phyloP scores from a whole-genome alignment of 2,888 invertebrate genomes.

The Drosophila prostipennis region DNA sequence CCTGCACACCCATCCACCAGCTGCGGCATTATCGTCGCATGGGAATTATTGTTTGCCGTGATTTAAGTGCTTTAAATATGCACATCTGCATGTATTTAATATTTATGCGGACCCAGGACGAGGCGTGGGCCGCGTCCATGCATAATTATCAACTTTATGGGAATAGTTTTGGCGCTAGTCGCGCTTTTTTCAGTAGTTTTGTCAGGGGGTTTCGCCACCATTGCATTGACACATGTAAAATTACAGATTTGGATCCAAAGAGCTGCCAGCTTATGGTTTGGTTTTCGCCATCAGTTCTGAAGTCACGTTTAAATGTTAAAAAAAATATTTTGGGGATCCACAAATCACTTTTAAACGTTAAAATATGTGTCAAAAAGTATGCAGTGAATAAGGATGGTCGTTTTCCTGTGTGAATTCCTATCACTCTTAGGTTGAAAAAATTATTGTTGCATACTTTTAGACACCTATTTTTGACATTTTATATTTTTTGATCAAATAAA shows the following conservation, averaged over 20 bases:
- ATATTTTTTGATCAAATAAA: no score
- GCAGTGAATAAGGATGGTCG: no score
- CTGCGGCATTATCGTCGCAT: constrained; percentile 57
- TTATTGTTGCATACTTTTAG: no score
- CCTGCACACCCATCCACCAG: neutral
- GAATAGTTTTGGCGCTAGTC: constrained; percentile 4
- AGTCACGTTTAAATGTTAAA: no score
- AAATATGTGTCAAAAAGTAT: no score
- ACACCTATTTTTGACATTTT: no score
- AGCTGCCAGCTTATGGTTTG: neutral
- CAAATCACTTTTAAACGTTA: no score
- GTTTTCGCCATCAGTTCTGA: neutral
- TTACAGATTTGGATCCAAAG: neutral
- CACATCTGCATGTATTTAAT: constrained; percentile 49
- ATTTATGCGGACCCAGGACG: constrained; percentile 56
- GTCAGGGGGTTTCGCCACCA: neutral
- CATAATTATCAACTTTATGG: constrained; percentile 46
- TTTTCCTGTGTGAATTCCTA: no score
- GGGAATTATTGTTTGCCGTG: constrained; percentile 76
- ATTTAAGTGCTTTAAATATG: constrained; percentile 62
- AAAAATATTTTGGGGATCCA: no score
- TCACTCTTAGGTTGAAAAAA: no score
- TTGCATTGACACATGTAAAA: constrained; percentile 5
- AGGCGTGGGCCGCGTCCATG: constrained; percentile 28
- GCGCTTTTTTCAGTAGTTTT: constrained; percentile 16